A percentile compares a stretch with the other conserved stretches of the same genome.
Evolutionary conservation across 2,113 vertebrate species (phyloP).

Genomic region (Paralichthys olivaceus): DNA sequence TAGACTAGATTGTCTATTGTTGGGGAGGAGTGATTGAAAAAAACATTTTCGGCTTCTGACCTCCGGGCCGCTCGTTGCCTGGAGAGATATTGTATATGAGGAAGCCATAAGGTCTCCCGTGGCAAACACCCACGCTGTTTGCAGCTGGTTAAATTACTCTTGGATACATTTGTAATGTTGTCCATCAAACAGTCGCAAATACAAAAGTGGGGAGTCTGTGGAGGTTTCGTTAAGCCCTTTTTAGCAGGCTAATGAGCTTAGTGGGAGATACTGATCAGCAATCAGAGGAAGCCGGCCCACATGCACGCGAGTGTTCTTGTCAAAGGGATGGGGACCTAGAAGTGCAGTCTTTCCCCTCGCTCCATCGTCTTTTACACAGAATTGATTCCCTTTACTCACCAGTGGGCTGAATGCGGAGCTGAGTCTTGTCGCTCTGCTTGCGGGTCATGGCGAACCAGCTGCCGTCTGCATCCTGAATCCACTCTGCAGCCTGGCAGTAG

Average conservation of each 20-base stretch:
- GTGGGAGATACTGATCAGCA: slow-evolving; percentile 70
- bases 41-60: slow-evolving; percentile 40
- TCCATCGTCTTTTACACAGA: slow-evolving; percentile 12
- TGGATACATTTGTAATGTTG: slow-evolving; percentile 63
- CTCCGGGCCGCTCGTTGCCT: slow-evolving; percentile 45
- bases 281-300: slow-evolving; percentile 64
- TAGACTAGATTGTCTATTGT: slow-evolving; percentile 13
- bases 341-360: slow-evolving; percentile 13
- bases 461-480: slow-evolving; percentile 94
- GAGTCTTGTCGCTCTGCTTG: slow-evolving; percentile 90
- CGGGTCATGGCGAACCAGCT: slow-evolving; percentile 96
- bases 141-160: slow-evolving; percentile 49
- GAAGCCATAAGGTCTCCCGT: slow-evolving; percentile 34
- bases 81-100: slow-evolving; percentile 30
- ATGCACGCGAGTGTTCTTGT: slow-evolving; percentile 47
- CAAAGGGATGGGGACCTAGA: slow-evolving; percentile 44
- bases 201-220: slow-evolving; percentile 65
- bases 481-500: slow-evolving; percentile 94
- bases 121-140: slow-evolving; percentile 39
- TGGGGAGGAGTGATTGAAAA: slow-evolving; percentile 13
- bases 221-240: slow-evolving; percentile 75
- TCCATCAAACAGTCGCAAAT: slow-evolving; percentile 63
- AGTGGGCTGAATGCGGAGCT: slow-evolving; percentile 92
- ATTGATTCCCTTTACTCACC: slow-evolving; percentile 78
- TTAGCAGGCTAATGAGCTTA: slow-evolving; percentile 78